Percentiles rank a stretch among this genome's conserved stretches.
Evolutionary conservation across 2,113 vertebrate species (phyloP).

Genomic region (Thalassarche chlororhynchos): DNA sequence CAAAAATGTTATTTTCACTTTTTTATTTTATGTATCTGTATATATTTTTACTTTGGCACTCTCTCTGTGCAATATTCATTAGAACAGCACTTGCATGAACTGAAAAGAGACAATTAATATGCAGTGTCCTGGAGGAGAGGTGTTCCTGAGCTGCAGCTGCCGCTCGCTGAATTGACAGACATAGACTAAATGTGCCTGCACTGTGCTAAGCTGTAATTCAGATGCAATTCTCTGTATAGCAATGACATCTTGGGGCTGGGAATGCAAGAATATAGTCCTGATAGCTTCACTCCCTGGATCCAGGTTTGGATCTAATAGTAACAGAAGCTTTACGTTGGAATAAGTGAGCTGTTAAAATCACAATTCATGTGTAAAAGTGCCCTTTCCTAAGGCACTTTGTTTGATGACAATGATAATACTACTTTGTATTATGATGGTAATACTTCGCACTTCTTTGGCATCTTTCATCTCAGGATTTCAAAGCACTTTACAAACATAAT

Average conservation of each 20-base stretch:
- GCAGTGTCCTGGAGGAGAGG: background rate
- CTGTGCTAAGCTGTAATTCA: background rate
- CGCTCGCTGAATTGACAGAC: background rate
- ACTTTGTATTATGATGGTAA: background rate
- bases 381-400: background rate
- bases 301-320: background rate
- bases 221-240: background rate
- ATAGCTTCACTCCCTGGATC: background rate
- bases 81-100: background rate
- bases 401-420: background rate
- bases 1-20: background rate
- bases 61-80: background rate
- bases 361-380: background rate
- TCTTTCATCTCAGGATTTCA: slow-evolving; percentile 20
- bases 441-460: background rate
- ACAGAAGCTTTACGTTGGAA: background rate
- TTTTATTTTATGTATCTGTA: background rate
- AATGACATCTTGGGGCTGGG: background rate
- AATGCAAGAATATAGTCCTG: background rate
- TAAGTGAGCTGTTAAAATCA: background rate
- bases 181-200: background rate
- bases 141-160: background rate
- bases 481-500: background rate
- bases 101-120: background rate
- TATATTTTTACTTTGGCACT: background rate